A percentile compares a stretch with the other conserved stretches of the same genome.
Conservation (phyloP, 92 coral and sea anemone species). For the Nematostella vectensis region DNA sequence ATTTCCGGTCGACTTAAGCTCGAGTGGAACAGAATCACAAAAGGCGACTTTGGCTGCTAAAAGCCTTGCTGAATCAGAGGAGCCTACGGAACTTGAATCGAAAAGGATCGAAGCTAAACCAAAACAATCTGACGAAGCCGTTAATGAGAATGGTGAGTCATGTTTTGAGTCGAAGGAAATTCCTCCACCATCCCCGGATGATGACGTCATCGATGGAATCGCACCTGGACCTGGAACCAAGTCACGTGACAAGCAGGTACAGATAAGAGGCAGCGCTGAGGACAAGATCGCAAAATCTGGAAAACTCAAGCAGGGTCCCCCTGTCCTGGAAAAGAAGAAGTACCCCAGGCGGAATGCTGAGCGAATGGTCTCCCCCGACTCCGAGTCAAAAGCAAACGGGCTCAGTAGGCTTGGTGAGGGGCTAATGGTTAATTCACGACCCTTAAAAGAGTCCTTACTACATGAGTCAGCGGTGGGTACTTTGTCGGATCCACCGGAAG, state of each 20-base stretch:
- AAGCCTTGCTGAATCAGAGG: not conserved
- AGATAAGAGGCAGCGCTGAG: not conserved
- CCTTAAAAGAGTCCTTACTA: too few relatives aligned
- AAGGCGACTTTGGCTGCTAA: not conserved
- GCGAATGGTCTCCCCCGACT: not conserved
- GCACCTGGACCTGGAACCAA: slow-evolving; percentile 4
- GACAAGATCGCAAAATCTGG: not conserved
- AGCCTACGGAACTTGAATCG: slow-evolving; percentile 4
- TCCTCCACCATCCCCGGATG: slow-evolving; percentile 4
- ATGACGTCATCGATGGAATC: not conserved
- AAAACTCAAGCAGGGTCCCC: not conserved
- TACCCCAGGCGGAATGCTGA: not conserved
- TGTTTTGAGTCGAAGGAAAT: slow-evolving; percentile 7
- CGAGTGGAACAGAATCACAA: not conserved
- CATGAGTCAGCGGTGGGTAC: too few relatives aligned
- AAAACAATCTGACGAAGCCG: not conserved
- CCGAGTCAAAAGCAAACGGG: too few relatives aligned
- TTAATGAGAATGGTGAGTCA: not conserved
- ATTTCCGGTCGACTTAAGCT: not conserved
- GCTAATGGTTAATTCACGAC: too few relatives aligned
- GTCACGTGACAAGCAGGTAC: slow-evolving; percentile 3
- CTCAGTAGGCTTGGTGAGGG: too few relatives aligned
- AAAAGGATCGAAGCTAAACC: not conserved
- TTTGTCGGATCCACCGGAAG: too few relatives aligned
- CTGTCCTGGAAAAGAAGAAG: not conserved